phyloP scores from a whole-genome alignment of 2,113 vertebrate species.

The Rhinichthys klamathensis region DNA sequence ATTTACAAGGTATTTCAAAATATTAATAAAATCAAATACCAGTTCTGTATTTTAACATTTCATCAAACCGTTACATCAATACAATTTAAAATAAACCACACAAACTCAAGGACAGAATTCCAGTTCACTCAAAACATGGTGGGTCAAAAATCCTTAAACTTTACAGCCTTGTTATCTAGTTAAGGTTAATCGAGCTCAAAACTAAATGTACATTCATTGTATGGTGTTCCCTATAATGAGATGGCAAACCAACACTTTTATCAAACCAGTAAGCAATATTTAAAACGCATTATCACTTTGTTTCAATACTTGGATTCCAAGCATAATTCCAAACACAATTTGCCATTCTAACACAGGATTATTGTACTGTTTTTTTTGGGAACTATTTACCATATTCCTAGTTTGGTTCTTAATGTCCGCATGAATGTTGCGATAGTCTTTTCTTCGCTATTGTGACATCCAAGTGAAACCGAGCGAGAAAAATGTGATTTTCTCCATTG shows the following conservation, averaged over 20 bases:
- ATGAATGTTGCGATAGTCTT: background rate
- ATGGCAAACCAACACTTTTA: background rate
- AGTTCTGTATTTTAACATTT: background rate
- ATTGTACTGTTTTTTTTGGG: background rate
- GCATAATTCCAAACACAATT: background rate
- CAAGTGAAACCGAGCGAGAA: background rate
- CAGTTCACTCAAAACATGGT: background rate
- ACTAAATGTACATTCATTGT: background rate
- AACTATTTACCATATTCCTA: background rate
- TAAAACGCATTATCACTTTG: background rate
- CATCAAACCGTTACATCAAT: background rate
- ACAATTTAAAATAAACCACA: background rate
- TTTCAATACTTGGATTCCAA: background rate
- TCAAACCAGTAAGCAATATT: background rate
- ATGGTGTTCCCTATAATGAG: background rate
- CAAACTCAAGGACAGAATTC: background rate
- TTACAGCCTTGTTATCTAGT: background rate
- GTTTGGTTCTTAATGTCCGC: background rate
- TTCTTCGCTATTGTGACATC: background rate
- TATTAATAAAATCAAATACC: background rate
- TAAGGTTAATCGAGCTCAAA: background rate
- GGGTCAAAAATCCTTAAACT: background rate
- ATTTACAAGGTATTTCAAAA: conserved; percentile 7
- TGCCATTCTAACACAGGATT: background rate
- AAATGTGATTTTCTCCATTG: too few species aligned